A percentile compares a stretch with the other conserved stretches of the same genome.
phyloP scores from a whole-genome alignment of 2,113 vertebrate genomes.

The Perognathus longimembris region DNA sequence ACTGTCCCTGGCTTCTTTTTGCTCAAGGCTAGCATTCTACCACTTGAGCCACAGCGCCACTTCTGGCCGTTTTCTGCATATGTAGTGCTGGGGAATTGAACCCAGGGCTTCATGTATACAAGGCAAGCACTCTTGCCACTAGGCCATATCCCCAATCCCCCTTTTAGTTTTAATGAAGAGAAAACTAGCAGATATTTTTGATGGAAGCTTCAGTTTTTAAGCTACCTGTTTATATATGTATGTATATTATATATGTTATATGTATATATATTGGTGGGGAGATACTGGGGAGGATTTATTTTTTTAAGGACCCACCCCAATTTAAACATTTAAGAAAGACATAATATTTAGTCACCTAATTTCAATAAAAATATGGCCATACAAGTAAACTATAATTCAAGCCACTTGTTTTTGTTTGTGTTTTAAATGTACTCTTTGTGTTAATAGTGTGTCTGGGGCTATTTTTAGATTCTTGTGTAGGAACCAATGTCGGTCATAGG shows the following conservation, averaged over 20 bases:
- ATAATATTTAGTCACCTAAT: not conserved
- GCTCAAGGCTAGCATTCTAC: no score
- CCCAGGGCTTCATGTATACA: no score
- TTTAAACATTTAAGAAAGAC: not conserved
- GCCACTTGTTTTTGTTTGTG: not conserved
- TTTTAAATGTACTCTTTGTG: conserved; percentile 33
- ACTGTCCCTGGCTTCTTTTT: no score
- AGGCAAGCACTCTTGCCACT: no score
- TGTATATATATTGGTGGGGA: not conserved
- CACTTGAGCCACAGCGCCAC: no score
- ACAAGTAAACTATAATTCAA: not conserved
- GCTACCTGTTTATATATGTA: not conserved
- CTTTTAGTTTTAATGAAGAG: not conserved
- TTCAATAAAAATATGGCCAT: not conserved
- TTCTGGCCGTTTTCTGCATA: no score
- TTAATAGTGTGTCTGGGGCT: not conserved
- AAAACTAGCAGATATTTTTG: not conserved
- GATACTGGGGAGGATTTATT: not conserved
- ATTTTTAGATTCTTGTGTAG: not conserved
- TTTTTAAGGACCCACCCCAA: not conserved
- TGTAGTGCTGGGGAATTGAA: no score
- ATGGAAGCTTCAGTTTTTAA: not conserved
- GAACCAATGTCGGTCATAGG: not conserved
- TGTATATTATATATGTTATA: not conserved
- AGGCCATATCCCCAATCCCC: no score